A percentile compares a stretch with the other conserved stretches of the same genome.
phyloP scores from a whole-genome alignment of 2,888 invertebrate genomes.

The Nebria brevicollis region DNA sequence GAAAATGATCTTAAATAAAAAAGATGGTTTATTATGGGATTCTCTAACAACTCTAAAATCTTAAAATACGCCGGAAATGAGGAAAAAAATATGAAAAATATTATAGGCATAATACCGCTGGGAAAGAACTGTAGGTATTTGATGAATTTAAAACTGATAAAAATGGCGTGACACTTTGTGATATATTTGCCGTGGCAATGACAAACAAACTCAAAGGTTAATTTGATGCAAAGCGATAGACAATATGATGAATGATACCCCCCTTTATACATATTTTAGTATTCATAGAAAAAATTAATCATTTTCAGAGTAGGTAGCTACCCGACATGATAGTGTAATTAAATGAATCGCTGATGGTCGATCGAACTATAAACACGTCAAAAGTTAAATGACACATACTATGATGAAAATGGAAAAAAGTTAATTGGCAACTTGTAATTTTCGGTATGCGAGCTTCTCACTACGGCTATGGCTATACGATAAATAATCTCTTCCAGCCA shows the following conservation, averaged over 20 bases:
- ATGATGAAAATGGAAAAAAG: not conserved
- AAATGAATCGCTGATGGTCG: not conserved
- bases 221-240: not conserved
- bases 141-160: not conserved
- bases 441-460: constrained; percentile 18
- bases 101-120: not conserved
- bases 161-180: not conserved
- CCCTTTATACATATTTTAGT: not conserved
- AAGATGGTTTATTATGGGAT: not conserved
- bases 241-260: not conserved
- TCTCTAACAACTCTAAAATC: not conserved
- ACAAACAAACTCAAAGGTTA: not conserved
- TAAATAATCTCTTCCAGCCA: constrained; percentile 32
- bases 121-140: not conserved
- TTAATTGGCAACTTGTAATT: constrained; percentile 35
- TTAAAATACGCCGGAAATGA: not conserved
- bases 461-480: constrained; percentile 9
- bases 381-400: not conserved
- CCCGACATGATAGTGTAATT: not conserved
- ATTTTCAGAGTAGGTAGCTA: not conserved
- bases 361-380: not conserved
- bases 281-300: not conserved
- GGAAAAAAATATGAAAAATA: not conserved
- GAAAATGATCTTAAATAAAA: too few species aligned
- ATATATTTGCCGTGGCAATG: not conserved